Base-by-base conservation (phyloP, 2,113 vertebrate species). In the Chiloscyllium plagiosum region DNA sequence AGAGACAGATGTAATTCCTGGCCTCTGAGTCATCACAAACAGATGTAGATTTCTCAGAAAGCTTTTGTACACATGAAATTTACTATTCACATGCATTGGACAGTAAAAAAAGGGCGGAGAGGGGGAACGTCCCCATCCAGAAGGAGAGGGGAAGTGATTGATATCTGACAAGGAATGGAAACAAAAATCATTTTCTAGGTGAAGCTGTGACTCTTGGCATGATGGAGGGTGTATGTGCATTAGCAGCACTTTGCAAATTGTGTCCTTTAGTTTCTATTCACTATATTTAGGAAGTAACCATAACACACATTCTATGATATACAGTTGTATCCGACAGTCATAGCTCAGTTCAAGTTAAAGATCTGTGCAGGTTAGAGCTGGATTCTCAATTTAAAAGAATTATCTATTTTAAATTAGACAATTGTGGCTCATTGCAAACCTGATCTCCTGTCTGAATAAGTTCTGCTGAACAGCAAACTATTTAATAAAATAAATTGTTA, bases 1-100 rank as follows among this genome's bases (percentile, higher is more conserved):
- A 95, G 94, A 95, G 94, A 76, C 94, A 95, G 94, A 95, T 95
- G 94, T 95, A 95, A 95, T 95, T 95, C 94, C 94, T 95, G 69
- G 68, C 69, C 94, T 72, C 94, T 66, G 89, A 95, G 94, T 72
- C 94, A 95, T 70, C 94, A 95, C 22, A 95, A 72, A 95, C 94
- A 95, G 94, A 95, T 95, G 94, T 95, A 95, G 94, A 95, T 95
- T 95, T 95, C 94, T 76, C 94, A 95, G 94, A 72, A 72, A 42
- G 24, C 94, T 50, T 95, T 95, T 95, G 94, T 95, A 52, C 94
- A 95, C 69, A 95, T 95, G 94, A 52, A 70, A 95, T 95, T 95
- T 66, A 95, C 72, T 95, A 95, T 95, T 95, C 94, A 95, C 94
- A 61, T 19, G 94, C 94, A 95, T 52, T 95, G 94, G 94, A 52